Evolutionary conservation across 1,140 invertebrate species (phyloP), one percentile per base, ranked within the genome.

Genomic region (Cydia splendana): DNA sequence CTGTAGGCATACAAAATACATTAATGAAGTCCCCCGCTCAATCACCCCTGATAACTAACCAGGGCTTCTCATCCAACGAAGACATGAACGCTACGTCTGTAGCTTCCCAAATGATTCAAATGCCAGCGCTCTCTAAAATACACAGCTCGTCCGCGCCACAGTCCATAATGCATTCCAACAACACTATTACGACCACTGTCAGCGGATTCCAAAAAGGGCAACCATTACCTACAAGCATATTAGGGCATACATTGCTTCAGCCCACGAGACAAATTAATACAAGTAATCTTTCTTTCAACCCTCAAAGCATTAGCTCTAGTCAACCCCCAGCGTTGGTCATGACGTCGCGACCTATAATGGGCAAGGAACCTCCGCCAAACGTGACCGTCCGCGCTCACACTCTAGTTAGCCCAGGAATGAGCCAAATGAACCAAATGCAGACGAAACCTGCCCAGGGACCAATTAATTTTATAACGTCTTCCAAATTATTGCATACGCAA

Each of bases 401-500:
- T 67, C 88, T 93, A 38, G 84, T 88, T 6, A 91, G 80, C 77
- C 80, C 91, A 28, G 86, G 85, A 34, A 89, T 91, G 18, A 85
- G 78, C 62, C 90, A 90, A 42, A 89, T 91, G 20, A 85, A 79
- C 53, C 90, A 90, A 81, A 89, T 89, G 77, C 89, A 88, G 84
- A 75, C 81, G 0, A 91, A 91, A 76, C 83, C 84, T 45, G 78
- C 85, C 10, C 81, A 84, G 45, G 86, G 84, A 6, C 77, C 88
- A 12, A 88, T 93, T 9, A 94, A 91, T 80, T 93, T 93, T 77
- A 93, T 93, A 53, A 91, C 90, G 6, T 88, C 92, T 30, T 94
- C 93, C 12, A 94, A 93, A 85, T 82, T 93, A 67, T 82, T 95
- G 76, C 94, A 95, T 79, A 94, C 94, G 0, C 94, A 95, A 83